Base-by-base conservation (phyloP, 2,888 invertebrate species). In the Parnassius glacialis region DNA sequence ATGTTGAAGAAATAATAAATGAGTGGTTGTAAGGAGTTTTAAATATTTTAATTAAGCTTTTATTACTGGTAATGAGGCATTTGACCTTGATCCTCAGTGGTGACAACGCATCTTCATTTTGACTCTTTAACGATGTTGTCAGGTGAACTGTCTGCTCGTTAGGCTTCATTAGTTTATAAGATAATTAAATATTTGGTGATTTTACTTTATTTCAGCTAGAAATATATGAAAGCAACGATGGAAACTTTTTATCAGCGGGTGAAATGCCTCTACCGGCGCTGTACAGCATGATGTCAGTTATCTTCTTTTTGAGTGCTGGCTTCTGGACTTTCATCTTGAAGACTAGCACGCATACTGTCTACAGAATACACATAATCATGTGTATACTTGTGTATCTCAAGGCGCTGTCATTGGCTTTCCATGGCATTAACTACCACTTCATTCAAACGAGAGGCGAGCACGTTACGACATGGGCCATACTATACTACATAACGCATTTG, bases 401-500 rank as follows among this genome's bases (percentile, higher is more conserved):
- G 83, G 96, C 97, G 0, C 83, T 98, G 25, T 97, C 99, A 0
- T 85, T 99, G 57, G 94, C 99, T 65, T 99, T 99, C 87, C 99
- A 99, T 82, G 98, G 97, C 0, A 96, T 97, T 59, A 97, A 97
- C 81, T 97, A 95, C 78, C 98, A 99, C 81, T 99, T 97, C 79
- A 98, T 99, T 77, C 96, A 98, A 85, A 95, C 94, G 13, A 94
- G 96, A 68, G 99, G 99, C 1, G 96, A 97, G 71, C 98, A 99
- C 79, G 96, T 98, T 5, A 98, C 98, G 34, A 96, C 98, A 0
- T 99, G 99, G 99, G 99, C 99, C 0, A 97, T 99, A 71, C 90
- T 99, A 2, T 99, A 96, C 83, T 99, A 99, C 78, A 96, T 99
- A 59, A 98, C 98, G n/a, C 99, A 99, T 92, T 92, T 99, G 95